Evolutionary conservation across 2,888 invertebrate species (phyloP), one percentile per base, ranked within the genome.

Genomic region (Dastarcus helophoroides): DNA sequence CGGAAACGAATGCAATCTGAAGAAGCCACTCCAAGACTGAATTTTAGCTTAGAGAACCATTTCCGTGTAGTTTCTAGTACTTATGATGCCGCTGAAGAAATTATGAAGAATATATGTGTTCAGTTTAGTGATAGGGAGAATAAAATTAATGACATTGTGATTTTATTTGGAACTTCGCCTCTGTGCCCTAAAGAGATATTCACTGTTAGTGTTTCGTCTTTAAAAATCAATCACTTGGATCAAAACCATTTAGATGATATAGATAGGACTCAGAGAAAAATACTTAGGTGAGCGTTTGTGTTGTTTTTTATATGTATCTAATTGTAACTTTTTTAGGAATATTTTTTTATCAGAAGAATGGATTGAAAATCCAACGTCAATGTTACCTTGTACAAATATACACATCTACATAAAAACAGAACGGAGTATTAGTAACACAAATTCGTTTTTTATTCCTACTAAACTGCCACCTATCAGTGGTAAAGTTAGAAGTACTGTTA

Each of bases 371-470:
- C 38, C 44, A n/a, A 43, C 48, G 26, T 34, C 37, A 16, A 37
- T 46, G 2, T 22, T 40, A 21, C 6, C 39, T n/a, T 51, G 48
- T 27, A 48, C 49, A 10, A 51, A 52, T 35, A 45, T 42, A n/a
- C 49, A 44, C 32, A 25, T 53, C 14, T 50, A 43, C 32, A 14
- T 51, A 19, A 46, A 43, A 15, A 50, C 21, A 21, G n/a, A n/a
- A n/a, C 19, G 31, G 13, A 8, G 16, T 10, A 24, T 15, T 22
- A 14, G 14, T 3, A 7, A 29, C 8, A 32, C 5, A 42, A 31
- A 37, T 23, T 38, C 35, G 63, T 63, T 56, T 58, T 68, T 45
- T 64, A 61, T 50, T 44, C 46, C 42, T 9, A 54, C 31, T 48
- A 44, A 43, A 42, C 45, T 51, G n/a, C 43, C 51, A 26, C 41